A percentile compares a stretch with the other conserved stretches of the same genome.
phyloP scores from a whole-genome alignment of 2,113 vertebrate genomes.

The Sorex fumeus region DNA sequence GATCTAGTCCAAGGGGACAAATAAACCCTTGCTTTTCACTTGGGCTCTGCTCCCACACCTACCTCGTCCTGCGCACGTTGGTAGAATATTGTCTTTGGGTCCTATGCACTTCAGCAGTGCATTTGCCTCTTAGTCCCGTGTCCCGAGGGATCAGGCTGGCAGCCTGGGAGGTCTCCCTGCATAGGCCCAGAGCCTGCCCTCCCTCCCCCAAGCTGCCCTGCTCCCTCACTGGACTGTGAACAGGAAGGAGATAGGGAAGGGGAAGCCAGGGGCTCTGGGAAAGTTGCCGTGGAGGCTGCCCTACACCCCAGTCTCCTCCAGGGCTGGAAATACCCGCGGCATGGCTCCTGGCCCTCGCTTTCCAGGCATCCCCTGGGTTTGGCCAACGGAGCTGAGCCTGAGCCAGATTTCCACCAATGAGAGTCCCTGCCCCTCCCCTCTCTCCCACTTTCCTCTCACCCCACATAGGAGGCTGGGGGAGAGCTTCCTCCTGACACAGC shows the following conservation, averaged over 20 bases:
- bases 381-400: slow-evolving; percentile 59
- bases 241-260: slow-evolving; percentile 81
- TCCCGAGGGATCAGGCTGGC: neutral
- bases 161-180: slow-evolving; percentile 12
- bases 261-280: slow-evolving; percentile 81
- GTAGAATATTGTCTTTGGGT: neutral
- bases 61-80: neutral
- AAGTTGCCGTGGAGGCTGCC: slow-evolving; percentile 72
- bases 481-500: slow-evolving; percentile 10
- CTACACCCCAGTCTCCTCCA: slow-evolving; percentile 59
- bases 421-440: neutral
- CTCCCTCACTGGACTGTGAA: slow-evolving; percentile 48
- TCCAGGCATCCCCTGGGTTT: slow-evolving; percentile 79
- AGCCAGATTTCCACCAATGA: slow-evolving; percentile 42
- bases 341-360: slow-evolving; percentile 74
- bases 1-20: neutral
- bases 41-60: neutral
- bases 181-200: neutral
- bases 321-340: slow-evolving; percentile 83
- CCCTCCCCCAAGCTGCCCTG: neutral
- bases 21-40: neutral
- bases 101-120: neutral
- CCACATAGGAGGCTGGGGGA: slow-evolving; percentile 13
- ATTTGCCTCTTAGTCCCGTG: neutral
- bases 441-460: slow-evolving; percentile 27